These are phyloP conservation scores for Hirtodrosophila confusa DNA, from an alignment of 2,888 invertebrate species.

Conservation along the genomic window DNA sequence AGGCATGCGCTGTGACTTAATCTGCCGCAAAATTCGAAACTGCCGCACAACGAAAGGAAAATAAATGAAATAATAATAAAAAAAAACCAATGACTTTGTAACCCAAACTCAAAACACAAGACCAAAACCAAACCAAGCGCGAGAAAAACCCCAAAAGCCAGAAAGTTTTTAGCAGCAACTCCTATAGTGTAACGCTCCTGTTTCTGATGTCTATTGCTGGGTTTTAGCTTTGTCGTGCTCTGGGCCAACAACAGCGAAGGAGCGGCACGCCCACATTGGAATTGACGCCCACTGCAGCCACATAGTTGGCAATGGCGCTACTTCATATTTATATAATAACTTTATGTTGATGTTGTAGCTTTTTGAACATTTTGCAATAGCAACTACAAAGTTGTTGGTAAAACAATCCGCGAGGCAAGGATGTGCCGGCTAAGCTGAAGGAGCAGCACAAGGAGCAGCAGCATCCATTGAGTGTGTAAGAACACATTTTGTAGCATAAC, in stretches of 20 bases:
- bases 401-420: constrained; percentile 54
- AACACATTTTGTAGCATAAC: constrained; percentile 59
- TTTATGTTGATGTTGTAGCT: constrained; percentile 77
- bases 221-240: constrained; percentile 27
- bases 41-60: constrained; percentile 42
- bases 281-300: constrained; percentile 14
- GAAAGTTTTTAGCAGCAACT: constrained; percentile 38
- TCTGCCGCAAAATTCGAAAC: constrained; percentile 72
- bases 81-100: constrained; percentile 15
- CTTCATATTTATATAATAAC: constrained; percentile 80
- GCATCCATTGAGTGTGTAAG: constrained; percentile 18
- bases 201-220: constrained; percentile 11
- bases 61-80: constrained; percentile 1
- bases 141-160: constrained; percentile 28
- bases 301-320: constrained; percentile 23
- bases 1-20: constrained; percentile 70
- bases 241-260: constrained; percentile 20
- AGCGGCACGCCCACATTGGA: constrained; percentile 37
- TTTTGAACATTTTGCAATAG: constrained; percentile 57
- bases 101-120: constrained; percentile 20
- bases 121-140: constrained; percentile 27
- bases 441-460: constrained; percentile 5
- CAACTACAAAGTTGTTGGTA: constrained; percentile 37
- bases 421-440: constrained; percentile 14
- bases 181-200: constrained; percentile 14